A percentile compares a stretch with the other conserved stretches of the same genome.
These are phyloP conservation scores for Cyprinodon brontotheroides DNA, from an alignment of 2,113 vertebrate genomes.

Conservation along the genomic window DNA sequence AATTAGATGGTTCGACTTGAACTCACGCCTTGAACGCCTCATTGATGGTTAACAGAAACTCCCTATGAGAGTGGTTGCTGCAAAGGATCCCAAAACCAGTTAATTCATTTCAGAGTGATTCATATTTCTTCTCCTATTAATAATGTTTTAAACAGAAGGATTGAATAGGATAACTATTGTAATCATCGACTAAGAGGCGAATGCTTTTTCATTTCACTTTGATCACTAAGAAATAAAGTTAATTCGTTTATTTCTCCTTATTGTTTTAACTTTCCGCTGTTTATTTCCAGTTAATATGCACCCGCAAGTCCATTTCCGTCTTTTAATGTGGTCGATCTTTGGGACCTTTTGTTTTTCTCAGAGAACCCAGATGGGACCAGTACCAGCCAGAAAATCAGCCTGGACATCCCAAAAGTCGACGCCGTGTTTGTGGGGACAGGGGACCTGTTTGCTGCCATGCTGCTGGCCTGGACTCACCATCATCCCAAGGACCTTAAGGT, in stretches of 20 bases:
- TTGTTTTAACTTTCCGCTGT: background rate
- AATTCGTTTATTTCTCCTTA: background rate
- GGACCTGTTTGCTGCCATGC: constrained; percentile 94
- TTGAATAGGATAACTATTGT: too few species aligned
- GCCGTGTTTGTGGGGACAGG: constrained; percentile 96
- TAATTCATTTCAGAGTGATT: too few species aligned
- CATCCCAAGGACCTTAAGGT: constrained; percentile 95
- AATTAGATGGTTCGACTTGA: too few species aligned
- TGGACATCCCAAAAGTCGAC: constrained; percentile 92
- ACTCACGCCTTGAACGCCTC: too few species aligned
- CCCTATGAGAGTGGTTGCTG: too few species aligned
- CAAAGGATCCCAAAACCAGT: too few species aligned
- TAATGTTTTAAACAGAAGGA: too few species aligned
- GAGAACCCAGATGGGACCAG: constrained; percentile 83
- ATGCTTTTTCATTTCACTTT: background rate
- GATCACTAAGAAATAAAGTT: background rate
- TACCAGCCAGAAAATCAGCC: constrained; percentile 84
- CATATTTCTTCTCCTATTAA: too few species aligned
- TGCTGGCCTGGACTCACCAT: constrained; percentile 94
- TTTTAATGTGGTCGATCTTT: background rate
- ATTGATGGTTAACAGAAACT: too few species aligned
- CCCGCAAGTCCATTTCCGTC: background rate
- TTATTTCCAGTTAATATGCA: background rate
- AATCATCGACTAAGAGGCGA: background rate
- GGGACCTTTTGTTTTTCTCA: constrained; percentile 49